Conservation (phyloP, 2,797 vertebrate genomes). For the Neostethus bicornis region DNA sequence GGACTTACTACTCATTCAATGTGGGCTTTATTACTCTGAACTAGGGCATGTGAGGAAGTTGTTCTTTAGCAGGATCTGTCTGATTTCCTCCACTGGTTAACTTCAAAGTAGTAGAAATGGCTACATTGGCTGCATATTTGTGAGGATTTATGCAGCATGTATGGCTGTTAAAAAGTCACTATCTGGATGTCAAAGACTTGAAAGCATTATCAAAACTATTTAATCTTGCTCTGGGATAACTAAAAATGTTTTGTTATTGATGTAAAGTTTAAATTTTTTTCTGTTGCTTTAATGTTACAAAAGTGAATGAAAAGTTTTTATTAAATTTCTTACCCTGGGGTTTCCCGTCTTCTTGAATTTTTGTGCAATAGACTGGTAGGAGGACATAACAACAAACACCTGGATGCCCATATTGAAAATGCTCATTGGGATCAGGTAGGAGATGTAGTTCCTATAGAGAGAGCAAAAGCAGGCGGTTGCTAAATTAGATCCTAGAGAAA, state of each 20-base stretch:
- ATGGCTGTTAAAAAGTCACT: neutral
- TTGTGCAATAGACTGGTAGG: conserved; percentile 89
- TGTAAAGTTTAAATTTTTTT: neutral
- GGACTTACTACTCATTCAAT: conserved; percentile 14
- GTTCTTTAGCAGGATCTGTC: conserved; percentile 4
- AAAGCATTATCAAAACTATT: neutral
- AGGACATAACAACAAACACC: conserved; percentile 87
- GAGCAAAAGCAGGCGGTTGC: conserved; percentile 5
- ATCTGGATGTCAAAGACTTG: neutral
- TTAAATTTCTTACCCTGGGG: conserved; percentile 80
- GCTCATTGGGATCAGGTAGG: conserved; percentile 89
- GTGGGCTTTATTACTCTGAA: conserved; percentile 28
- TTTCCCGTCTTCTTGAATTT: conserved; percentile 91
- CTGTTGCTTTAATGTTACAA: neutral
- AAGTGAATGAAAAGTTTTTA: neutral
- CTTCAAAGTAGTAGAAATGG: conserved; percentile 21
- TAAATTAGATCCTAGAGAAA: neutral
- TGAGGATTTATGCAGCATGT: conserved; percentile 13
- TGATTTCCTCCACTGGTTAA: conserved; percentile 3
- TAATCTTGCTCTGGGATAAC: neutral
- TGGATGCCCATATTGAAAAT: conserved; percentile 92
- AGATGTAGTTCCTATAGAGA: conserved; percentile 87
- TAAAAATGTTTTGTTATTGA: neutral
- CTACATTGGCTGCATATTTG: conserved; percentile 14
- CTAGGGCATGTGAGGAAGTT: conserved; percentile 12